Evolutionary conservation across 2,888 invertebrate genomes (phyloP).

Genomic region (Watsonalla binaria): DNA sequence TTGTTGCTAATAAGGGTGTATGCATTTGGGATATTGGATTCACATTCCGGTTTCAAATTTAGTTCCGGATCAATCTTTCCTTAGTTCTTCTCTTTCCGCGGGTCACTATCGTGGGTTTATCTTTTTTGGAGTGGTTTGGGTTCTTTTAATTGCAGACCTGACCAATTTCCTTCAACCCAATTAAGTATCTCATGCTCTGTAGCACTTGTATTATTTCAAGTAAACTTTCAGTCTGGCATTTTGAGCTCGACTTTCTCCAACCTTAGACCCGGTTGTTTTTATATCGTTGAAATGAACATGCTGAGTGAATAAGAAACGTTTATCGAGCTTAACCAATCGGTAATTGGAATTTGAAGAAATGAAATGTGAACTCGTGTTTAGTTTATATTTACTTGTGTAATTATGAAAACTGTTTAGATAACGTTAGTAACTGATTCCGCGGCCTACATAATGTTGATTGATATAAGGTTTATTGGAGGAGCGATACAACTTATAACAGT

Average conservation of each 20-base stretch:
- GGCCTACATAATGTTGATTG: neutral
- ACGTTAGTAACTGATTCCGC: neutral
- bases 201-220: conserved; percentile 17
- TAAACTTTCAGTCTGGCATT: conserved; percentile 22
- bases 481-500: neutral
- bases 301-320: neutral
- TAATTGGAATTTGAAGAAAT: neutral
- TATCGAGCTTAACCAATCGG: neutral
- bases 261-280: conserved; percentile 13
- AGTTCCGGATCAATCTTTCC: no score
- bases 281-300: conserved; percentile 1
- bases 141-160: neutral
- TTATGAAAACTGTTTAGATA: neutral
- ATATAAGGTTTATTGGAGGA: no score
- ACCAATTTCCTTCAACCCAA: neutral
- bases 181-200: neutral
- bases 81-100: no score
- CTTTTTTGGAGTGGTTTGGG: no score
- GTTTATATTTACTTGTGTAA: neutral
- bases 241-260: conserved; percentile 28
- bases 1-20: no score
- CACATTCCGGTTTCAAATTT: no score
- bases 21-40: no score
- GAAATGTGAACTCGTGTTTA: neutral
- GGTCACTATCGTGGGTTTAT: no score